Conservation (phyloP, 2,888 invertebrate species). For the Zaprionus obscuricornis region DNA sequence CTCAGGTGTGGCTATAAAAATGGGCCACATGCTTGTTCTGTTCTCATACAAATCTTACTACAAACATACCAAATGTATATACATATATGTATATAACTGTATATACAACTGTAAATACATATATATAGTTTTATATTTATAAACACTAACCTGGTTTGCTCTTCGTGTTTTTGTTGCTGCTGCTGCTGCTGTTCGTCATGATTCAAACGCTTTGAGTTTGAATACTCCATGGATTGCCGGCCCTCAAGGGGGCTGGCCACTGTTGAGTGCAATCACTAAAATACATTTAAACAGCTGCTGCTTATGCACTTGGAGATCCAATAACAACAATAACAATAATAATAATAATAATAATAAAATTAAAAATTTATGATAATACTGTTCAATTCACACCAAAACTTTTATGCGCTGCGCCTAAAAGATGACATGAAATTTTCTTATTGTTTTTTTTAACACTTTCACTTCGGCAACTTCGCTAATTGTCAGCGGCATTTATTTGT, state of each 20-base stretch:
- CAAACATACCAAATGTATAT: neutral
- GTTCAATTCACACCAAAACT: conserved; percentile 35
- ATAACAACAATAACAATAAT: conserved; percentile 23
- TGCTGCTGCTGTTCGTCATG: conserved; percentile 43
- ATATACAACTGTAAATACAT: conserved; percentile 8
- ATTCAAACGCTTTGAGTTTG: conserved; percentile 81
- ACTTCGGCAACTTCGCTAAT: conserved; percentile 40
- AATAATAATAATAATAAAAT: conserved; percentile 14
- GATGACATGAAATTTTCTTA: conserved; percentile 61
- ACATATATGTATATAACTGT: conserved; percentile 5
- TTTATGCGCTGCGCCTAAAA: conserved; percentile 73
- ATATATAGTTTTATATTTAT: conserved; percentile 23
- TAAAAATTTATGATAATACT: conserved; percentile 11
- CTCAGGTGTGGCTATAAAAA: conserved; percentile 69
- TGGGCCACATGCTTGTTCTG: conserved; percentile 54
- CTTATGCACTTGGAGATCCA: conserved; percentile 30
- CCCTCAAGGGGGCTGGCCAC: conserved; percentile 84
- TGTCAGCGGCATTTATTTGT: neutral
- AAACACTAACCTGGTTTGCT: conserved; percentile 71
- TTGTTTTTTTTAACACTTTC: conserved; percentile 40
- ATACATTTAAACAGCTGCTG: conserved; percentile 83
- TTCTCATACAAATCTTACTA: no score
- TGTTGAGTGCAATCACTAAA: conserved; percentile 80
- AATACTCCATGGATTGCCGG: conserved; percentile 84
- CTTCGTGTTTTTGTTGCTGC: conserved; percentile 25